phyloP scores from a whole-genome alignment of 2,797 vertebrate species.

The Pitangus sulphuratus region DNA sequence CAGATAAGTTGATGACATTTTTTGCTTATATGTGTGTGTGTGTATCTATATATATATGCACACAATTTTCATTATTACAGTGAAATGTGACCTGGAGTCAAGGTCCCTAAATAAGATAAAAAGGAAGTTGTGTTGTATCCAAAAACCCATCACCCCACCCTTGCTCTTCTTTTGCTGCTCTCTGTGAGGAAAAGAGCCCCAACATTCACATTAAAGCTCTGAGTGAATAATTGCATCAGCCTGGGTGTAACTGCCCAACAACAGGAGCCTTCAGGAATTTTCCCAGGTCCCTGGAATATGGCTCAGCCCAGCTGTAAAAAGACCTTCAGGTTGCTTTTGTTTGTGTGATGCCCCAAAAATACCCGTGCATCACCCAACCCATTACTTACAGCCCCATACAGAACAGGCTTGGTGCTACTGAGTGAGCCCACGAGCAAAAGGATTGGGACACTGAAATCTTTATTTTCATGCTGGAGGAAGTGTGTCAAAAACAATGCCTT shows the following conservation, averaged over 20 bases:
- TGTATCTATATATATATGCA: rapidly evolving
- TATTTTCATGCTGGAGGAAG: neutral
- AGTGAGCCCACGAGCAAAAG: neutral
- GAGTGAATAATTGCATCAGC: neutral
- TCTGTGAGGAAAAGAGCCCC: neutral
- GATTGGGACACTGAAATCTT: neutral
- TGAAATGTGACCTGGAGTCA: neutral
- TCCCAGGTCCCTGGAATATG: rapidly evolving
- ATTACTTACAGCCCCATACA: too few relatives aligned
- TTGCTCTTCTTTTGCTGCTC: neutral
- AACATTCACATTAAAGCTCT: neutral
- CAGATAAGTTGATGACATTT: neutral
- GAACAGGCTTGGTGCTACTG: rapidly evolving
- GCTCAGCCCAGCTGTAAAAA: neutral
- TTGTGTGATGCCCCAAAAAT: neutral
- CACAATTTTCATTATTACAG: neutral
- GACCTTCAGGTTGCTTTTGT: rapidly evolving
- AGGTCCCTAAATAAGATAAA: neutral
- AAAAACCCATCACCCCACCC: neutral
- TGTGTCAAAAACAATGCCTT: neutral
- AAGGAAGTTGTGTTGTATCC: neutral
- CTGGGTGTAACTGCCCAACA: neutral
- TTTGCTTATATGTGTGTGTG: neutral
- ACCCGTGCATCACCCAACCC: neutral
- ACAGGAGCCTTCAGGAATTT: neutral